phyloP scores from a whole-genome alignment of 2,113 vertebrate genomes.

The Laterallus jamaicensis region DNA sequence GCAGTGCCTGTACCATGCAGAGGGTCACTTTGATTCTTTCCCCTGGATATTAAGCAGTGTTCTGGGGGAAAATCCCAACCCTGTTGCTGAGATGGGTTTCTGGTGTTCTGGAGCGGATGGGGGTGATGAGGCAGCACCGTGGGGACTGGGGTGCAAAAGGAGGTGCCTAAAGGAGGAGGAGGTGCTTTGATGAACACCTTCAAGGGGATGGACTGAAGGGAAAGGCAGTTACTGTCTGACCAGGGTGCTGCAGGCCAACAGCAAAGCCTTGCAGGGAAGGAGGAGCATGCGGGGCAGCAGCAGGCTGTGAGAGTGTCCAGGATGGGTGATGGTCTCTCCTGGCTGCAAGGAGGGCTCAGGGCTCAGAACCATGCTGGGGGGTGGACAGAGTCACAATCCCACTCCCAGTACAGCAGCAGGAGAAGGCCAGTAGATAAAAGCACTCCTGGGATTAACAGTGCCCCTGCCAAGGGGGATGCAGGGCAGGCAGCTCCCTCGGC shows the following conservation, averaged over 20 bases:
- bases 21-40: not conserved
- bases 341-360: not conserved
- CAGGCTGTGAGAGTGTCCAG: not conserved
- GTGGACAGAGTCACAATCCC: not conserved
- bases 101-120: not conserved
- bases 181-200: not conserved
- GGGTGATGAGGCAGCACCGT: rapidly evolving
- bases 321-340: not conserved
- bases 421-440: rapidly evolving
- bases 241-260: not conserved
- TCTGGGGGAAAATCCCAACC: rapidly evolving
- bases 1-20: not conserved
- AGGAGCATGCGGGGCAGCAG: rapidly evolving
- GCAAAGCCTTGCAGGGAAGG: not conserved
- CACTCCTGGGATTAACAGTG: rapidly evolving
- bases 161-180: not conserved
- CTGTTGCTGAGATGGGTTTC: not conserved
- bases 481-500: not conserved
- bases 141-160: not conserved
- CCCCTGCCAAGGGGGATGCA: not conserved
- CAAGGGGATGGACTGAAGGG: not conserved
- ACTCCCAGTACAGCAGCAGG: rapidly evolving
- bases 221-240: not conserved
- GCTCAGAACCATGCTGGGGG: not conserved
- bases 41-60: rapidly evolving